phyloP scores from a whole-genome alignment of 2,888 invertebrate genomes.

The Apomyelois bistriatella region DNA sequence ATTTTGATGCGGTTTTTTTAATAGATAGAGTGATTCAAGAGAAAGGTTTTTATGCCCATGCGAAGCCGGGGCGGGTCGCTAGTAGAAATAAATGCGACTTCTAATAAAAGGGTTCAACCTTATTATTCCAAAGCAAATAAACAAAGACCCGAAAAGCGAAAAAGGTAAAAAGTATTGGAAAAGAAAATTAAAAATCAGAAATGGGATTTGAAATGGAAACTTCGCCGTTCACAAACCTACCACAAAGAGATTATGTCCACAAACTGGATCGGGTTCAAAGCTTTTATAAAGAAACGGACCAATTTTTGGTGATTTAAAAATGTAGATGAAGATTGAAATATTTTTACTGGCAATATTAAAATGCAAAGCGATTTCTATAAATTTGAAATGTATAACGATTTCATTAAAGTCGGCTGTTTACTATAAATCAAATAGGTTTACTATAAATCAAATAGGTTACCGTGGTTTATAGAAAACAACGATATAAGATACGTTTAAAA shows the following conservation, averaged over 20 bases:
- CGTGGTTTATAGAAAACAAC: too few species aligned
- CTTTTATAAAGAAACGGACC: background rate
- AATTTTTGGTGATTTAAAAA: background rate
- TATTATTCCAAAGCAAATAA: background rate
- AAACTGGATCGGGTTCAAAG: background rate
- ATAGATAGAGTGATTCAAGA: too few species aligned
- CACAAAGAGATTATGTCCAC: conserved; percentile 3
- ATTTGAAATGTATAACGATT: too few species aligned
- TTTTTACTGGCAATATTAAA: background rate
- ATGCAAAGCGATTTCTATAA: background rate
- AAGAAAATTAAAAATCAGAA: conserved; percentile 4
- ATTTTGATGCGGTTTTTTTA: too few species aligned
- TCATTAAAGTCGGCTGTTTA: too few species aligned
- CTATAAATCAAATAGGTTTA: too few species aligned
- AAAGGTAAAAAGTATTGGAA: conserved; percentile 3
- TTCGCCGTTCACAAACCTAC: background rate
- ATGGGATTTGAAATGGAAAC: background rate
- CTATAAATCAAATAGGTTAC: too few species aligned
- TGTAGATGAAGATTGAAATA: background rate
- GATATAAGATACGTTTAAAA: too few species aligned
- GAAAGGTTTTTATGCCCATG: too few species aligned
- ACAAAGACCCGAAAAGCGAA: background rate
- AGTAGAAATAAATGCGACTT: too few species aligned
- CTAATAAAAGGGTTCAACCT: too few species aligned
- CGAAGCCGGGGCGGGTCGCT: too few species aligned